Conservation (phyloP, 2,888 invertebrate species). For the Argyresthia albistria region DNA sequence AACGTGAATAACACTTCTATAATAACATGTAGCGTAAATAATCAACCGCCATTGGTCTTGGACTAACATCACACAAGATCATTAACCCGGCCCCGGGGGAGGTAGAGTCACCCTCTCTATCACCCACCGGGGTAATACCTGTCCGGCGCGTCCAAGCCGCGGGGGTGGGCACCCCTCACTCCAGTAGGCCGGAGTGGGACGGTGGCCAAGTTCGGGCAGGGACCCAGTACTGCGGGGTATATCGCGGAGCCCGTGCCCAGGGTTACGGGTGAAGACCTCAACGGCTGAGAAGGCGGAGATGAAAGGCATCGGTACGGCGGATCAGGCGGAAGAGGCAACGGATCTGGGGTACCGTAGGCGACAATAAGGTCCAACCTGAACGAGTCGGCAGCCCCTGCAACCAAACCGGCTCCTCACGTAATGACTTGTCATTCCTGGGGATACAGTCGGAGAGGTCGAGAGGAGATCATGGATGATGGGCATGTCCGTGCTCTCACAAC, state of each 20-base stretch:
- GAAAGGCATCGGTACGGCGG: slow-evolving; percentile 7
- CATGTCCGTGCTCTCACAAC: too few species aligned
- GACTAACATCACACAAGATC: too few species aligned
- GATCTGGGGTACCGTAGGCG: too few species aligned
- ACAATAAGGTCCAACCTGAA: too few species aligned
- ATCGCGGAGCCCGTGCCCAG: slow-evolving; percentile 13
- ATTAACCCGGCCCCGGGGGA: slow-evolving; percentile 1
- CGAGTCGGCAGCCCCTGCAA: too few species aligned
- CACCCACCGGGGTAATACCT: neutral
- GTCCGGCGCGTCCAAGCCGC: slow-evolving; percentile 3
- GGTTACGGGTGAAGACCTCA: slow-evolving; percentile 15
- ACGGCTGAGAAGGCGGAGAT: slow-evolving; percentile 9
- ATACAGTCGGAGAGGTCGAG: too few species aligned
- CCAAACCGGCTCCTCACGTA: too few species aligned
- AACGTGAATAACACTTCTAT: too few species aligned
- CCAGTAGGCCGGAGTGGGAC: slow-evolving; percentile 1
- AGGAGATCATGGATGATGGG: too few species aligned
- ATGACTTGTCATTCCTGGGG: too few species aligned
- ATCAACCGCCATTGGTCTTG: too few species aligned
- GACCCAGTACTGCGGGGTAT: slow-evolving; percentile 13
- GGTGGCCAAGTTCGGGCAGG: slow-evolving; percentile 1
- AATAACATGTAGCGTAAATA: too few species aligned
- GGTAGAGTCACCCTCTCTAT: neutral
- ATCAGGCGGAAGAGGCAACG: slow-evolving; percentile 9
- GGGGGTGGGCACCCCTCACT: slow-evolving; percentile 3